These are phyloP conservation scores for Falco naumanni DNA, from an alignment of 2,797 vertebrate genomes.

Conservation along the genomic window DNA sequence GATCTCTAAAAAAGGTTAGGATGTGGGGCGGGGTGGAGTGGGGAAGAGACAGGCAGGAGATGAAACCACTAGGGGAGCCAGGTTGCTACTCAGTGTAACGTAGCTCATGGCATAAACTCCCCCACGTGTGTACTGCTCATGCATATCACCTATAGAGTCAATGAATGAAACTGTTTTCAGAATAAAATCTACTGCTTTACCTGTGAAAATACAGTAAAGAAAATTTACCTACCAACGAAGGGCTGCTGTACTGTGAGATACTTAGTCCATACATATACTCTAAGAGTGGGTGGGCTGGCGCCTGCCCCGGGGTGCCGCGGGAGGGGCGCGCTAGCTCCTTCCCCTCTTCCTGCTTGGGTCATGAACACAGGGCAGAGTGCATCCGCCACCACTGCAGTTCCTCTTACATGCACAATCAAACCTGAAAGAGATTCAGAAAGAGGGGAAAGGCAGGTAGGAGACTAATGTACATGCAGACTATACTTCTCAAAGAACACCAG, in stretches of 20 bases:
- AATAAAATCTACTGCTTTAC: conserved; percentile 31
- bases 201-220: conserved; percentile 66
- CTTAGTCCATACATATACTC: conserved; percentile 60
- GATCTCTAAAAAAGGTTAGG: not conserved
- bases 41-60: not conserved
- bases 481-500: conserved; percentile 65
- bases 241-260: conserved; percentile 65
- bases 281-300: conserved; percentile 54
- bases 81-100: not conserved
- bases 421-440: conserved; percentile 74
- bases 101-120: not conserved
- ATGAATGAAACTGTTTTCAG: not conserved
- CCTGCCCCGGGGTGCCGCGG: conserved; percentile 48
- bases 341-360: conserved; percentile 59
- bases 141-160: not conserved
- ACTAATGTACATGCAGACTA: conserved; percentile 70
- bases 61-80: not conserved
- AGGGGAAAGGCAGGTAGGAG: conserved; percentile 72
- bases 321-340: conserved; percentile 50
- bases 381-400: conserved; percentile 65
- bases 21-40: not conserved
- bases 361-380: conserved; percentile 66
- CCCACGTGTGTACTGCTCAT: not conserved
- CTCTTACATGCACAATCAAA: conserved; percentile 70
- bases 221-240: conserved; percentile 68